phyloP scores from a whole-genome alignment of 2,797 vertebrate genomes.

The Eulemur mongoz region DNA sequence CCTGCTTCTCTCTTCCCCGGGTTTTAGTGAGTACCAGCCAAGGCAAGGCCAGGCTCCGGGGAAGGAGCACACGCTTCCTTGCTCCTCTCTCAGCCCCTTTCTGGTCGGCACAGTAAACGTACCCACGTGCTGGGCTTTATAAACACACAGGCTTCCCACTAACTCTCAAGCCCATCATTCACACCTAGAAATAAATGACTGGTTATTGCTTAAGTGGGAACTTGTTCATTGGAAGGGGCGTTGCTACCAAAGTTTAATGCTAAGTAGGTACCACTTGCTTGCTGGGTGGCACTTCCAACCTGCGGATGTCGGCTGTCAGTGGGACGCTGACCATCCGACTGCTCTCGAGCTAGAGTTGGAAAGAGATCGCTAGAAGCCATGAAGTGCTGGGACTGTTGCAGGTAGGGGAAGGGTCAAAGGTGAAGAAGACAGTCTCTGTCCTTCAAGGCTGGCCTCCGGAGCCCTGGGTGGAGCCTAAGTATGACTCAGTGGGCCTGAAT shows the following conservation, averaged over 20 bases:
- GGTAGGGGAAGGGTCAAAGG: neutral
- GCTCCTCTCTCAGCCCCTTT: neutral
- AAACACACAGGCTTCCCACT: neutral
- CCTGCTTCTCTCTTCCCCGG: neutral
- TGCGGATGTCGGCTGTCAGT: neutral
- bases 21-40: neutral
- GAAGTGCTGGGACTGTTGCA: accelerated
- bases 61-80: neutral
- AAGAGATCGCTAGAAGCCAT: neutral
- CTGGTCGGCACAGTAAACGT: neutral
- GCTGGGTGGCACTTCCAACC: neutral
- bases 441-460: neutral
- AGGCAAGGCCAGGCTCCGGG: neutral
- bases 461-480: too few species aligned
- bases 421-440: neutral
- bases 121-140: neutral
- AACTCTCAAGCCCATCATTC: neutral
- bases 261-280: neutral
- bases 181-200: neutral
- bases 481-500: neutral
- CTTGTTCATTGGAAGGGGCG: neutral
- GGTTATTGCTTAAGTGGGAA: neutral
- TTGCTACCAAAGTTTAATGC: neutral
- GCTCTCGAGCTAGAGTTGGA: neutral
- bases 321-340: too few species aligned